These are phyloP conservation scores for Sylvicapra grimmia DNA, from an alignment of 2,113 vertebrate genomes.

Conservation along the genomic window DNA sequence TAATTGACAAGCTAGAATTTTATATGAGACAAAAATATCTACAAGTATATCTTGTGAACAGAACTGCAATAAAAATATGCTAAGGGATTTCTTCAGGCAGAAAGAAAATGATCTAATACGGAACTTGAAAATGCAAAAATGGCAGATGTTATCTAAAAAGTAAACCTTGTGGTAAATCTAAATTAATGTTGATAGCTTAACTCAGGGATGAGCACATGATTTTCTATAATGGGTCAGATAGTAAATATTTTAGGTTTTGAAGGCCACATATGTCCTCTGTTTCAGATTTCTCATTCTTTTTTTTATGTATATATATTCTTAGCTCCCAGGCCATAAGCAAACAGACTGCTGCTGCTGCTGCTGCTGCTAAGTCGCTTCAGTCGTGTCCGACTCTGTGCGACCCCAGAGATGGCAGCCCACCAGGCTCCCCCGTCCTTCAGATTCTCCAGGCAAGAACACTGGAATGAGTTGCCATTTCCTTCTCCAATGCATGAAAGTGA, in stretches of 20 bases:
- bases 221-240: background rate
- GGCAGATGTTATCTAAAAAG: background rate
- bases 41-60: background rate
- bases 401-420: too few relatives aligned
- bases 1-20: background rate
- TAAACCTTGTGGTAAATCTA: background rate
- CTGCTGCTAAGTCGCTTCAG: too few relatives aligned
- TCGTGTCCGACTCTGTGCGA: too few relatives aligned
- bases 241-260: background rate
- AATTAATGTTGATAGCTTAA: background rate
- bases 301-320: background rate
- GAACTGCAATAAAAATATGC: background rate
- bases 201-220: background rate
- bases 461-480: too few relatives aligned
- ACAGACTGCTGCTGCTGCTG: too few relatives aligned
- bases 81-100: background rate
- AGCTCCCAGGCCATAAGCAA: background rate
- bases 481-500: too few relatives aligned
- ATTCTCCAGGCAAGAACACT: too few relatives aligned
- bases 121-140: background rate
- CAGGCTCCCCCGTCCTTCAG: too few relatives aligned
- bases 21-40: background rate
- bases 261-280: background rate
- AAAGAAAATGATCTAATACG: background rate
- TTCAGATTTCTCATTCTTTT: background rate